phyloP scores from a whole-genome alignment of 1,140 invertebrate genomes.

The Mycetomoellerius zeteki region DNA sequence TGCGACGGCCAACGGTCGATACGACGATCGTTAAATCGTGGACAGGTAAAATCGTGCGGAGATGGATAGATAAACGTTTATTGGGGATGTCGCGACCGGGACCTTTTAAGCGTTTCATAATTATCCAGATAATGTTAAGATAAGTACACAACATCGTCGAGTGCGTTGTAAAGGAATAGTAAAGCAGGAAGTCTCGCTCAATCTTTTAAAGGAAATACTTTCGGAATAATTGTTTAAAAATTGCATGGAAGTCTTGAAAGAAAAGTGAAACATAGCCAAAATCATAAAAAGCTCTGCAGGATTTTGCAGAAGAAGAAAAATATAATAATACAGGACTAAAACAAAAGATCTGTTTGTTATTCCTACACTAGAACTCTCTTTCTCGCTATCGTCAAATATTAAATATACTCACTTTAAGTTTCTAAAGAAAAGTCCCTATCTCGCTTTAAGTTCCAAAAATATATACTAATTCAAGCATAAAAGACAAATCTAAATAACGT shows the following conservation, averaged over 20 bases:
- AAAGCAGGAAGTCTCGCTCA: neutral
- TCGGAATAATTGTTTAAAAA: neutral
- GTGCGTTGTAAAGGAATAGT: neutral
- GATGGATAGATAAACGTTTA: constrained; percentile 58
- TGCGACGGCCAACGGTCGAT: constrained; percentile 30
- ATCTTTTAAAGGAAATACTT: constrained; percentile 3
- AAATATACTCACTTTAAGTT: no score
- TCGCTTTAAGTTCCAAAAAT: no score
- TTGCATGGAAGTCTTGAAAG: neutral
- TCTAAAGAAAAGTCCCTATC: no score
- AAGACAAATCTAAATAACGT: neutral
- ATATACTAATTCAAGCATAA: no score
- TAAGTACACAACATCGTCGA: constrained; percentile 8
- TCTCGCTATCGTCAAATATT: no score
- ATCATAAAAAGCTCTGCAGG: neutral
- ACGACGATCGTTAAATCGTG: constrained; percentile 44
- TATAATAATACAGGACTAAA: neutral
- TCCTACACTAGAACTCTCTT: no score
- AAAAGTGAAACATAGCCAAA: neutral
- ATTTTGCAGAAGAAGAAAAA: neutral
- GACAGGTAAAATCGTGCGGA: constrained; percentile 48
- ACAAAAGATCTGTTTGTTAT: no score
- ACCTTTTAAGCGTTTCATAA: constrained; percentile 50
- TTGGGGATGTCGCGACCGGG: constrained; percentile 45
- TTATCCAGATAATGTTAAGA: constrained; percentile 51